Conservation (phyloP, 2,797 vertebrate genomes). For the Decapterus maruadsi region DNA sequence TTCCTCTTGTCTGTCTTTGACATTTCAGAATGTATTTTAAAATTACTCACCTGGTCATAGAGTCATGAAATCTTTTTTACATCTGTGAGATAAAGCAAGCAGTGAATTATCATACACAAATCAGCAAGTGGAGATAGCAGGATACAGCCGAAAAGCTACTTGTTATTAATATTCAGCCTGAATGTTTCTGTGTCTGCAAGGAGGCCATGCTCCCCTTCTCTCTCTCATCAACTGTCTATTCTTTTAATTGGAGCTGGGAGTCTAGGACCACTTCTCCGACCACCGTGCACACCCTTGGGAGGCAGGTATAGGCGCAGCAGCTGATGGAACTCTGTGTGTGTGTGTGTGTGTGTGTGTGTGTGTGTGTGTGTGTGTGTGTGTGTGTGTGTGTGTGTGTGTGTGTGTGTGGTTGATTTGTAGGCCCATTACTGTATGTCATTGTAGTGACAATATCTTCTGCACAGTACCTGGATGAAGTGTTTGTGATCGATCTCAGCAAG, state of each 20-base stretch:
- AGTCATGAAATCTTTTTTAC: conserved; percentile 6
- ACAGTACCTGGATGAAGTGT: not conserved
- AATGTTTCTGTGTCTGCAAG: conserved; percentile 57
- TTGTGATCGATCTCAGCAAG: not conserved
- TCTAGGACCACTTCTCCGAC: conserved; percentile 67
- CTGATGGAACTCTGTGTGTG: conserved; percentile 28
- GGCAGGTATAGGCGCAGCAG: conserved; percentile 46
- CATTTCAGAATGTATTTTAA: conserved; percentile 42
- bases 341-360: not conserved
- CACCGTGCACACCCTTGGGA: conserved; percentile 55
- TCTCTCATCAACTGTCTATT: conserved; percentile 70
- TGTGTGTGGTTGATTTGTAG: conserved; percentile 3
- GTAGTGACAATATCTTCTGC: not conserved
- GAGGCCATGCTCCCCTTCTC: conserved; percentile 37
- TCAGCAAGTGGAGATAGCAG: conserved; percentile 17
- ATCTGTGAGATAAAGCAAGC: conserved; percentile 22
- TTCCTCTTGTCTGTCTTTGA: conserved; percentile 8
- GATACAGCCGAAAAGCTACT: conserved; percentile 44
- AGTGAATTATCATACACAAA: conserved; percentile 47
- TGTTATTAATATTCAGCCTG: conserved; percentile 73
- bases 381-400: conserved; percentile 10
- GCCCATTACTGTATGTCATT: not conserved
- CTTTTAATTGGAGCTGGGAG: conserved; percentile 77
- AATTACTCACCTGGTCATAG: not conserved
- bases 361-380: conserved; percentile 7